Evolutionary conservation across 2,888 invertebrate species (phyloP), one percentile per base, ranked within the genome.

Genomic region (Noctuana brunneofusca): DNA sequence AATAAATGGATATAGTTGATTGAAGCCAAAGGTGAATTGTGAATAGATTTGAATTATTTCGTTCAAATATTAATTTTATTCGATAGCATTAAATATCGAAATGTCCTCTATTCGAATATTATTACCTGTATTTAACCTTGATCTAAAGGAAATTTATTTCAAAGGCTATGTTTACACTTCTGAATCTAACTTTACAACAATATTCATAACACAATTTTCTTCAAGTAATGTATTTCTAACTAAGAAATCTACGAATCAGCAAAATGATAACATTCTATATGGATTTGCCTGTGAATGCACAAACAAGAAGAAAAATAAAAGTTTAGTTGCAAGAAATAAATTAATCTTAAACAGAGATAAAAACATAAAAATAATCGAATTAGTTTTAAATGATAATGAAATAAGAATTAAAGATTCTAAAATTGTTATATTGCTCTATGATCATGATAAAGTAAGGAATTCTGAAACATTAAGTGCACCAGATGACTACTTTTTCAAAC

Each of bases 381-480:
- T 89, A 56, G 27, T 75, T 52, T 50, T 89, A 55, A 70, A 81
- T 69, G 78, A 80, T 18, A 74, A 66, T 58, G 63, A 69, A 58
- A 65, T 75, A 18, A 68, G 66, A 64, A 63, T 65, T 12, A 70
- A 66, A 55, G 72, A 73, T 12, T 43, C 32, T 53, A 78, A 81
- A 62, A 79, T 76, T 60, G 75, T 88, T 18, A 68, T 87, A 35
- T 78, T 89, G 69, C 71, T 82, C 4, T 91, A 88, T 76, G 84
- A 90, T 65, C 80, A 82, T 66, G 63, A 81, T 43, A 83, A 74
- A 69, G 70, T 90, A 2, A 75, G 75, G 67, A 76, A 82, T 64
- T 84, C 88, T n/a, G 85, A 89, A 74, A 81, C 82, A 27, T 73
- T 83, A 55, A 71, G 70, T 63, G 68, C 76, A 18, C 68, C 69